Evolutionary conservation across 2,797 vertebrate genomes (phyloP).

Genomic region (Epinephelus malabaricus): DNA sequence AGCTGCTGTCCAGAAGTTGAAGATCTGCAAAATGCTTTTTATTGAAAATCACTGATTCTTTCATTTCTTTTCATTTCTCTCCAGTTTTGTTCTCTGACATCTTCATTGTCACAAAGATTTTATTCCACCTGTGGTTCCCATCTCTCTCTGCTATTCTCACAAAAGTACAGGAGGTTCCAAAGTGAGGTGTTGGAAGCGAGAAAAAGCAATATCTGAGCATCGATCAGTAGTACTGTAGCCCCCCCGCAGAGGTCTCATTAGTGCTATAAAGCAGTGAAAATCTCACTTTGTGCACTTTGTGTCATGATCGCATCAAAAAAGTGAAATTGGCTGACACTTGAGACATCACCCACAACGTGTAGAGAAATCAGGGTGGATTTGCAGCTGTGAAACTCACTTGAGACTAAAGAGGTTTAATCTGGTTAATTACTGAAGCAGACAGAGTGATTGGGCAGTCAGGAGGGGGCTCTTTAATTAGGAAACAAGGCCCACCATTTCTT

Average conservation of each 20-base stretch:
- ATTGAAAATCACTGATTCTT: slow-evolving; percentile 15
- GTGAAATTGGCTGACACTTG: slow-evolving; percentile 1
- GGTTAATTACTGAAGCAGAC: slow-evolving; percentile 54
- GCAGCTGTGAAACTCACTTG: slow-evolving; percentile 43
- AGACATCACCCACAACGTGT: slow-evolving; percentile 24
- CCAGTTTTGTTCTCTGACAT: slow-evolving; percentile 21
- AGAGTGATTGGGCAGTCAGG: slow-evolving; percentile 48
- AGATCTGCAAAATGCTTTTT: not conserved
- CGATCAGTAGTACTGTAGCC: slow-evolving; percentile 7
- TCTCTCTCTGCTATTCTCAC: slow-evolving; percentile 11
- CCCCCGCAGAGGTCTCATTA: not conserved
- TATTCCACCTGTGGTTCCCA: slow-evolving; percentile 10
- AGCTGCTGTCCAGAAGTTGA: not conserved
- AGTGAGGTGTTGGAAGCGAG: slow-evolving; percentile 17
- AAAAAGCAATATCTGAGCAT: slow-evolving; percentile 40
- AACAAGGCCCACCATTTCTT: slow-evolving; percentile 26
- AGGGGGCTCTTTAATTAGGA: slow-evolving; percentile 47
- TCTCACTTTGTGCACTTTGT: not conserved
- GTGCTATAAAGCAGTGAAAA: slow-evolving; percentile 5
- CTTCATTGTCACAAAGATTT: slow-evolving; percentile 18
- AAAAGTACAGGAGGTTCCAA: slow-evolving; percentile 24
- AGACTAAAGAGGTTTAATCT: slow-evolving; percentile 52
- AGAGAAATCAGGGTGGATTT: slow-evolving; percentile 4
- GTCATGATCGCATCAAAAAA: not conserved
- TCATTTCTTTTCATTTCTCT: not conserved